Base-by-base conservation (phyloP, 2,888 invertebrate species). In the Mantis religiosa region DNA sequence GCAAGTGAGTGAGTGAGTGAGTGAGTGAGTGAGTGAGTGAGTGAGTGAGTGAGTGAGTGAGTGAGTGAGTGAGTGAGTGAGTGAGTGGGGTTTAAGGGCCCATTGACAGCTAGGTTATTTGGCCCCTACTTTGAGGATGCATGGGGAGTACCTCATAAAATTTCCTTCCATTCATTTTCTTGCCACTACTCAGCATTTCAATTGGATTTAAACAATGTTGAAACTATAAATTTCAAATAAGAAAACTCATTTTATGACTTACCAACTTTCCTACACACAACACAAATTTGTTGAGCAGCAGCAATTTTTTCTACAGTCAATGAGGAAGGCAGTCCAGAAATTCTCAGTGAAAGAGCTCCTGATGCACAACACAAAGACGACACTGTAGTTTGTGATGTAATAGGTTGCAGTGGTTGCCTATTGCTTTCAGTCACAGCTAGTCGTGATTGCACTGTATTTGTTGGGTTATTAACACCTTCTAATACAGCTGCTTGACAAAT, bases 251-350 rank as follows among this genome's bases (percentile, higher is more conserved):
- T n/a, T 25, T n/a, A 28, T 3, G 8, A 90, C 91, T 91, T 90
- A 94, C 94, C 94, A 92, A 94, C 93, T 91, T 93, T 93, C 91
- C 93, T 93, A 91, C 94, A 94, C 87, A 93, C 92, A 47, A 94
- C 92, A 91, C 94, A 94, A 47, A 93, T 91, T 90, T 92, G 91
- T 25, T 92, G 92, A 89, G 93, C 93, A 71, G 93, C 93, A 89
- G 93, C 93, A 88, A 94, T 93, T 89, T 94, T 92, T 91, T 94
- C 94, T 89, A 94, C 94, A 27, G 94, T 94, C n/a, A 94, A 91
- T 83, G 94, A 94, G 90, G 94, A 93, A 1, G 94, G 94, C 88
- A 94, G 92, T 90, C 94, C 94, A 1, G 94, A 94, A 91, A 94
- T 94, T 87, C 93, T 92, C 54, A 93, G 92, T 25, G 92, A 91